Evolutionary conservation across 2,888 invertebrate species (phyloP).

Genomic region (Conchocele bisecta): DNA sequence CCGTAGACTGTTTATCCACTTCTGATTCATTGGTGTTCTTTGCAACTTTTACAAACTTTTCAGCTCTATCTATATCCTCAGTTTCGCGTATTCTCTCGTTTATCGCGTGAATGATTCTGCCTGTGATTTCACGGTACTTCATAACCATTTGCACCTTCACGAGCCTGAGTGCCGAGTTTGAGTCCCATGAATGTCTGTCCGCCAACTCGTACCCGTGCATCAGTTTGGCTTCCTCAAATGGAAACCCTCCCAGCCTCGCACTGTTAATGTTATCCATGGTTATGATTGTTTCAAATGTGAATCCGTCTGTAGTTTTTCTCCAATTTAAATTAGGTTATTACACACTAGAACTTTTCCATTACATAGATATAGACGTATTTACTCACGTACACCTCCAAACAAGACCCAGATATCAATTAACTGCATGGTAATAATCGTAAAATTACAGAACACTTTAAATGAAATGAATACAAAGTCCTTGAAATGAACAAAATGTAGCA

Average conservation of each 20-base stretch:
- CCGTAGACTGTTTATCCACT: not conserved
- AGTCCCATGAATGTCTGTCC: slow-evolving; percentile 50
- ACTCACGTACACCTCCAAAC: too few species aligned
- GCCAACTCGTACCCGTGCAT: slow-evolving; percentile 56
- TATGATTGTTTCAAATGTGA: too few species aligned
- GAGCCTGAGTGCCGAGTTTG: slow-evolving; percentile 40
- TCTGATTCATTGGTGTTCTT: not conserved
- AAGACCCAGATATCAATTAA: too few species aligned
- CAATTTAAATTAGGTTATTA: too few species aligned
- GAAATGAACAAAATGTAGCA: too few species aligned
- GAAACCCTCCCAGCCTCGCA: slow-evolving; percentile 50
- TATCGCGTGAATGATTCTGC: slow-evolving; percentile 37
- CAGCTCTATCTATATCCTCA: not conserved
- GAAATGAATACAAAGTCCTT: too few species aligned
- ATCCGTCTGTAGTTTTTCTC: too few species aligned
- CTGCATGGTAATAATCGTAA: too few species aligned
- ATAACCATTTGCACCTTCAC: slow-evolving; percentile 54
- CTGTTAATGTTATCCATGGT: too few species aligned
- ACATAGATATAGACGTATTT: too few species aligned
- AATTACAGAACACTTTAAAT: too few species aligned
- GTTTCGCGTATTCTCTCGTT: slow-evolving; percentile 34
- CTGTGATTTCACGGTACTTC: slow-evolving; percentile 47
- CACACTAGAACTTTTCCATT: too few species aligned
- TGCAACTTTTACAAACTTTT: not conserved
- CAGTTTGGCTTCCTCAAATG: slow-evolving; percentile 35